phyloP scores from a whole-genome alignment of 2,113 vertebrate genomes.

The Crotalus tigris region DNA sequence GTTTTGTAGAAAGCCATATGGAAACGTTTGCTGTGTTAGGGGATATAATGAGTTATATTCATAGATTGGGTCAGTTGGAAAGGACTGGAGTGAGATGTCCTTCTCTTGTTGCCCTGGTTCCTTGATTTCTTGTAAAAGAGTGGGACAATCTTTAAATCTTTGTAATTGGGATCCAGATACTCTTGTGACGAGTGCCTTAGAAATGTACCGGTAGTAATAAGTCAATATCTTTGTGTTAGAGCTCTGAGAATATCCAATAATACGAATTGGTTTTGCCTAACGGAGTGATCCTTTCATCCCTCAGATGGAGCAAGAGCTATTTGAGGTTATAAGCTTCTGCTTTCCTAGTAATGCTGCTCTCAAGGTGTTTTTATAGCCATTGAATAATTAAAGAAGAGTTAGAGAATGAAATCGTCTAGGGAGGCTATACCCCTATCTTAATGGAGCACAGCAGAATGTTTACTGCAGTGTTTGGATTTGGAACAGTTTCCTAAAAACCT shows the following conservation, averaged over 20 bases:
- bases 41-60: neutral
- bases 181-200: constrained; percentile 61
- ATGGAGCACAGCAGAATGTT: neutral
- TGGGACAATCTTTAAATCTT: constrained; percentile 58
- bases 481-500: neutral
- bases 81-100: neutral
- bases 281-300: constrained; percentile 67
- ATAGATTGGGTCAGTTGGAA: constrained; percentile 33
- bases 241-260: constrained; percentile 68
- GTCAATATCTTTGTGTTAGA: constrained; percentile 67
- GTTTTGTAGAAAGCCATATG: neutral
- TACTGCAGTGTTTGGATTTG: neutral
- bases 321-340: constrained; percentile 47
- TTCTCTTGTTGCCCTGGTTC: neutral
- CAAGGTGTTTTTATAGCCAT: constrained; percentile 47
- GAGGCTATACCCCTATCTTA: constrained; percentile 17
- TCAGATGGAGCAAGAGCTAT: constrained; percentile 56
- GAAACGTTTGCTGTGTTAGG: neutral
- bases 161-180: constrained; percentile 64
- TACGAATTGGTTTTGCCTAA: constrained; percentile 60
- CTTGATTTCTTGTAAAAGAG: constrained; percentile 36
- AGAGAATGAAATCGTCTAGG: constrained; percentile 15
- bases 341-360: constrained; percentile 37
- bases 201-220: constrained; percentile 65
- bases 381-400: constrained; percentile 57